phyloP scores from a whole-genome alignment of 2,113 vertebrate genomes.

The Hypomesus transpacificus region DNA sequence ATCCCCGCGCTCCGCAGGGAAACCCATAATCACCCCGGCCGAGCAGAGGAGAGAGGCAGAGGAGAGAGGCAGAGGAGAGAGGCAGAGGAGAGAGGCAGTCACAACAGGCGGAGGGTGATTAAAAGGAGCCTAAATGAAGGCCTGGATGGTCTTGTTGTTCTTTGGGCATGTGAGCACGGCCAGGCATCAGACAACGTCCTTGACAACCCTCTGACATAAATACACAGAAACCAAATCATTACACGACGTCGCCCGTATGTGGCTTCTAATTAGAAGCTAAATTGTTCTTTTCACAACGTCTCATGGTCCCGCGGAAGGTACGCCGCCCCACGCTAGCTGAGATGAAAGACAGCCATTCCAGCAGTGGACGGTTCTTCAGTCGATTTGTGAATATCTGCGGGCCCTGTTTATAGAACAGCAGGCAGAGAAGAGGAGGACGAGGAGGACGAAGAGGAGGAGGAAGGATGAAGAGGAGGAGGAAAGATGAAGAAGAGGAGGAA shows the following conservation, averaged over 20 bases:
- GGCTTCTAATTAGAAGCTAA: constrained; percentile 60
- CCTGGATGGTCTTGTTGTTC: constrained; percentile 57
- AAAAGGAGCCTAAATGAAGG: constrained; percentile 53
- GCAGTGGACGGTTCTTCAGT: too few species aligned
- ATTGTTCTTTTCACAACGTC: constrained; percentile 52
- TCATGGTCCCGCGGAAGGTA: constrained; percentile 26
- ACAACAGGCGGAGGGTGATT: constrained; percentile 39
- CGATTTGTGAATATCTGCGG: too few species aligned
- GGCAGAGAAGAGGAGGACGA: neutral
- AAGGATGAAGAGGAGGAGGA: neutral
- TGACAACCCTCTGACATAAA: constrained; percentile 57
- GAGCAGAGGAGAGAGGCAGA: constrained; percentile 41
- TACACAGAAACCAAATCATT: constrained; percentile 45
- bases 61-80: too few species aligned
- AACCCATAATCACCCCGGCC: constrained; percentile 62
- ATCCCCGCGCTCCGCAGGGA: constrained; percentile 24
- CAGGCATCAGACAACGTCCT: constrained; percentile 42
- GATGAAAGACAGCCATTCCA: too few species aligned
- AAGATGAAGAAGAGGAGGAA: neutral
- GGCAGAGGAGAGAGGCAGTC: constrained; percentile 47
- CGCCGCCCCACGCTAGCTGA: too few species aligned
- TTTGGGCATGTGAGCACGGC: constrained; percentile 49
- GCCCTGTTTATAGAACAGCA: neutral
- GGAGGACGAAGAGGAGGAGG: too few species aligned
- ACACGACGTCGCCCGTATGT: constrained; percentile 40